Evolutionary conservation across 2,888 invertebrate species (phyloP), one percentile per base, ranked within the genome.

Genomic region (Amphiduros pacificus): DNA sequence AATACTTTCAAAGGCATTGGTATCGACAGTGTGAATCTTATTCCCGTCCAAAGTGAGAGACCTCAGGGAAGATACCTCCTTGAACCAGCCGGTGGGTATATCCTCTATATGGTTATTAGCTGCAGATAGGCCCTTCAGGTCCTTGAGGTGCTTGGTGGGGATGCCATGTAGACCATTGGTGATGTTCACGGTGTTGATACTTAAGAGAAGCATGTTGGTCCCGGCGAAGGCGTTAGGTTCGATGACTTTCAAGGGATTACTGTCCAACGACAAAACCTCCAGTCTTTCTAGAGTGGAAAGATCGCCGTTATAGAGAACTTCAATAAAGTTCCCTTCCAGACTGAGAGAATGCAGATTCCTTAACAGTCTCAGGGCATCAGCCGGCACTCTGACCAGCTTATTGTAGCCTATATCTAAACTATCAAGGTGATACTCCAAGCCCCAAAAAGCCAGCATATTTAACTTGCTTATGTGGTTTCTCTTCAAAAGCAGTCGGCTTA

Each of bases 361-460:
- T 28, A 69, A 51, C n/a, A 67, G 58, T 20, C 63, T 41, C 14
- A 70, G 52, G 1, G 68, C 60, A 36, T 62, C 60, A 3, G 63
- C 56, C 11, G 70, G 70, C 2, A 70, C 68, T 9, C 32, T 17
- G 3, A 44, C 26, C 5, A 69, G 54, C 28, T 57, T 27, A 54
- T 69, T 69, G 52, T 62, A 55, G 57, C 64, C 63, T n/a, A 69
- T 60, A 36, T 69, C 66, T 26, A 69, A 61, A 1, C 55, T 63
- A 31, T 68, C 64, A 24, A 69, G 57, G 28, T 64, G 50, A 56
- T 55, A 60, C 52, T 66, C 68, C n/a, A 69, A 60, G 20, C 69
- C 69, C 69, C 69, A 69, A 60, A 69, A 69, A 2, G 69, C 61
- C 26, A 69, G 64, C 28, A 62, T 31, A 22, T 60, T 60, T 36